phyloP scores from a whole-genome alignment of 2,113 vertebrate genomes.

The Lepidothrix coronata region DNA sequence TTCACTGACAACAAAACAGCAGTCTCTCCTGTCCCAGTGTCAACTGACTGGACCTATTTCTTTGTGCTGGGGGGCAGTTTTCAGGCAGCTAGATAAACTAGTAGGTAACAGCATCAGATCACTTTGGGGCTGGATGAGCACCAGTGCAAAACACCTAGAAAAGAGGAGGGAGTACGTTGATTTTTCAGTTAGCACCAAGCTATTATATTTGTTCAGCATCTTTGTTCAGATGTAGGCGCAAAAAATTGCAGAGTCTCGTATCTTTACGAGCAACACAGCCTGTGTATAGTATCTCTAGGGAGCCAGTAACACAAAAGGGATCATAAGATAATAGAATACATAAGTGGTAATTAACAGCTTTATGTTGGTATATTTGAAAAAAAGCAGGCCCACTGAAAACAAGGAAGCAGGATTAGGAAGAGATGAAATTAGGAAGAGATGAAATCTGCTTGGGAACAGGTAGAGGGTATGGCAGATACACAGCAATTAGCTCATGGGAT shows the following conservation, averaged over 20 bases:
- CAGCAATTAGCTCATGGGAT: not conserved
- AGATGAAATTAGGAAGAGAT: not conserved
- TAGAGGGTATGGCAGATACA: not conserved
- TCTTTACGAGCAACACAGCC: not conserved
- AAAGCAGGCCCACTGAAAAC: not conserved
- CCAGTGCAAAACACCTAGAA: not conserved
- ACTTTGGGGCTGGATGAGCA: not conserved
- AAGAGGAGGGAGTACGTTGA: not conserved
- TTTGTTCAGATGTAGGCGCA: not conserved
- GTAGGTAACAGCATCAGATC: not conserved
- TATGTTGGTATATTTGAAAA: not conserved
- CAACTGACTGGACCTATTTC: not conserved
- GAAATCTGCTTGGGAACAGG: not conserved
- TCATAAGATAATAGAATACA: not conserved
- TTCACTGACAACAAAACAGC: not conserved
- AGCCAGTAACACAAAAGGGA: not conserved
- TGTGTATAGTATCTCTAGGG: not conserved
- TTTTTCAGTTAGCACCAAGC: not conserved
- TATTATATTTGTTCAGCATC: not conserved
- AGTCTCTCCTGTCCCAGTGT: not conserved
- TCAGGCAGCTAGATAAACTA: not conserved
- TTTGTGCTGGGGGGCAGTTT: not conserved
- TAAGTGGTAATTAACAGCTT: not conserved
- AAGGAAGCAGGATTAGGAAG: not conserved
- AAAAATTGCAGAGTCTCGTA: not conserved